Percentiles rank a stretch among this genome's conserved stretches.
Evolutionary conservation across 2,888 invertebrate genomes (phyloP).

Genomic region (Melanargia galathea): DNA sequence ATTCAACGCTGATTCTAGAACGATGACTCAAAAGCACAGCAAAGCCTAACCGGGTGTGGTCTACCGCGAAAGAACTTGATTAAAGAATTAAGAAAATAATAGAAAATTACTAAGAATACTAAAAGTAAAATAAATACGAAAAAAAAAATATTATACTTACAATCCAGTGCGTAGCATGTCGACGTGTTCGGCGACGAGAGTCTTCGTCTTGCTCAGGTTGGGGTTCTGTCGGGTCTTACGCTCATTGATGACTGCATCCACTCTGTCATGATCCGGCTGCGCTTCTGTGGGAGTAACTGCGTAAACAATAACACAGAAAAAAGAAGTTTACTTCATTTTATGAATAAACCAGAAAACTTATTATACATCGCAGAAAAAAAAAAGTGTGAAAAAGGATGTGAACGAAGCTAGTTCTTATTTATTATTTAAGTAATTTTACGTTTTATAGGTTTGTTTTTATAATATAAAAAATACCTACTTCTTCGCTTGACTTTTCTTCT

Average conservation of each 20-base stretch:
- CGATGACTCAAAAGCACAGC: not conserved
- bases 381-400: too few species aligned
- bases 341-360: not conserved
- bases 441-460: too few species aligned
- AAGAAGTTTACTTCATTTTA: not conserved
- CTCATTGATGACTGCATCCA: slow-evolving; percentile 40
- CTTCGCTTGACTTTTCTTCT: not conserved
- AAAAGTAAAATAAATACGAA: not conserved
- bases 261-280: not conserved
- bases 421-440: too few species aligned
- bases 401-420: too few species aligned
- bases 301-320: not conserved
- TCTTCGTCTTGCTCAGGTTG: slow-evolving; percentile 64
- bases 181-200: slow-evolving; percentile 59
- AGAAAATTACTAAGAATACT: not conserved
- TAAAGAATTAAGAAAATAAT: not conserved
- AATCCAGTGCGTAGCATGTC: slow-evolving; percentile 57
- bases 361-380: not conserved
- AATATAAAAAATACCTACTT: not conserved
- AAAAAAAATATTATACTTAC: slow-evolving; percentile 53
- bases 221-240: slow-evolving; percentile 71
- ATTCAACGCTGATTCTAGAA: not conserved
- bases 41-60: not conserved
- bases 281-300: slow-evolving; percentile 14
- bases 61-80: not conserved